Evolutionary conservation across 2,797 vertebrate species (phyloP), one percentile per base, ranked within the genome.

Genomic region (Halcyon chelicuti): DNA sequence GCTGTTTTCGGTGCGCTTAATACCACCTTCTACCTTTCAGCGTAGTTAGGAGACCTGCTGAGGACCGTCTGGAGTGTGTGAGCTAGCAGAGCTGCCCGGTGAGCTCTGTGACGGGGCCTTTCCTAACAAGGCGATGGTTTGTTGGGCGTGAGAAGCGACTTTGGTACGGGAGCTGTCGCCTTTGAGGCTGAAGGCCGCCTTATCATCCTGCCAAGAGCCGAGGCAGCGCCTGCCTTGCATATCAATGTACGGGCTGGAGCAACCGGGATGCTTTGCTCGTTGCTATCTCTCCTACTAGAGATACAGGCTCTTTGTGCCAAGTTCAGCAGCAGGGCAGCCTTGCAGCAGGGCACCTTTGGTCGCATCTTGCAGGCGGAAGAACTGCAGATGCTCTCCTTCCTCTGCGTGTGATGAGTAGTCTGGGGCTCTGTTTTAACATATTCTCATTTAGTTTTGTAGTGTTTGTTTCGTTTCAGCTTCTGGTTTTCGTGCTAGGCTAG

Each of bases 1-100:
- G 12, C 10, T 4, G 42, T 2, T 4, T 5, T 3, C 23, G 57
- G 21, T 6, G 46, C 2, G 4, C 42, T 0, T 7, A 0, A 2
- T 0, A 2, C 16, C 31, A 1, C 0, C n/a, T 3, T 20, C 35
- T 60, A 26, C 29, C 58, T 52, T 35, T 65, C 4, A 12, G 6
- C 10, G 20, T 0, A 26, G 40, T 42, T 42, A 8, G 15, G 40
- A 42, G 40, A 7, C 16, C 16, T 42, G 40, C 40, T 42, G 40
- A 8, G 16, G 40, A 7, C 40, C 18, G 3, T 42, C 28, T 1
- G 6, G 15, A 29, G 12, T 1, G n/a, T 3, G 2, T 4, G 63
- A 39, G 44, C 8, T 15, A 39, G 72, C 7, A 2, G 16, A 13
- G 94, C 42, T 20, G 79, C 16, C 20, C 14, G 10, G 47, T 2